These are phyloP conservation scores for Xiphias gladius DNA, from an alignment of 2,113 vertebrate genomes.

Conservation along the genomic window DNA sequence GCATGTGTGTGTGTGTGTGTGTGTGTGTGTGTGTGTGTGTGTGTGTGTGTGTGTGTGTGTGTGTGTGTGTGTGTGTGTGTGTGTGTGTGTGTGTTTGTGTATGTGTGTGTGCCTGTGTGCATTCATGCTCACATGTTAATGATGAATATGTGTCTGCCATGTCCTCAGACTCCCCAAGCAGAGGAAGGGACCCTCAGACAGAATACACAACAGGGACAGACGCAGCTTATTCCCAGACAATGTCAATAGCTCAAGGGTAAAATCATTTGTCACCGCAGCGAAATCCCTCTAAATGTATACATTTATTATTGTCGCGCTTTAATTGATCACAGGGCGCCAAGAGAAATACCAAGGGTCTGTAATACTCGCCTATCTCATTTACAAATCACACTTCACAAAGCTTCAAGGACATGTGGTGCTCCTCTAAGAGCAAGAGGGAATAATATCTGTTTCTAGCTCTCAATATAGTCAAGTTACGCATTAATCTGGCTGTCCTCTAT, in stretches of 20 bases:
- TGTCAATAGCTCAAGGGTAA: conserved; percentile 89
- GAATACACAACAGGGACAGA: conserved; percentile 86
- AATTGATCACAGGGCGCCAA: conserved; percentile 83
- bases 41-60: conserved; percentile 17
- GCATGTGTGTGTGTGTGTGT: conserved; percentile 4
- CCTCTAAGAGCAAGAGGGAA: conserved; percentile 62
- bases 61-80: conserved; percentile 33
- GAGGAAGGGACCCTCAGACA: conserved; percentile 81
- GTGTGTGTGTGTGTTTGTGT: conserved; percentile 3
- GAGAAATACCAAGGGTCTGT: conserved; percentile 86
- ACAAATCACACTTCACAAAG: conserved; percentile 80
- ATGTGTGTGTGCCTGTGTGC: conserved; percentile 35
- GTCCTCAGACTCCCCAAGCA: conserved; percentile 80
- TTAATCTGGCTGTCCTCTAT: conserved; percentile 49
- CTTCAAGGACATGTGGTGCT: conserved; percentile 81
- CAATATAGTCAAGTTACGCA: conserved; percentile 52
- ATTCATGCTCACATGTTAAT: conserved; percentile 72
- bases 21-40: conserved; percentile 35
- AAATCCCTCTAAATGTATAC: conserved; percentile 87
- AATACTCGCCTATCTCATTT: conserved; percentile 84
- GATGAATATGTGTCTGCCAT: conserved; percentile 78
- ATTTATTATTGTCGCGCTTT: conserved; percentile 88
- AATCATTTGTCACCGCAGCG: conserved; percentile 85
- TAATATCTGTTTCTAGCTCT: conserved; percentile 49
- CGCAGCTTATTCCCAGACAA: conserved; percentile 84